Percentiles rank a stretch among this genome's conserved stretches.
Conservation (phyloP, 2,797 vertebrate genomes). For the Octomys mimax region DNA sequence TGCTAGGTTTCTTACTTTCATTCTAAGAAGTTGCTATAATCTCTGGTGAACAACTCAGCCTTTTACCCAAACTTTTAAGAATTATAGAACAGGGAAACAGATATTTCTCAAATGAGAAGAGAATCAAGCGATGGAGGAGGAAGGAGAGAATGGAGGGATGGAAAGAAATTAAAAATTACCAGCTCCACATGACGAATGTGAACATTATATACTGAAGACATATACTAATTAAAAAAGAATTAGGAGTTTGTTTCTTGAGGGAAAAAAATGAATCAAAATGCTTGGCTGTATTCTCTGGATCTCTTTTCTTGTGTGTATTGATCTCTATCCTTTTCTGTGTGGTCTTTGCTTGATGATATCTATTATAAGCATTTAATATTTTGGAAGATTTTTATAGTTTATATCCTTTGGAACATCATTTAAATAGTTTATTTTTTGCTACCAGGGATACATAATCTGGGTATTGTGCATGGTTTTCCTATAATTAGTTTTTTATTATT, state of each 20-base stretch:
- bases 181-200: not conserved
- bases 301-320: not conserved
- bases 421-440: not conserved
- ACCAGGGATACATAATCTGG: not conserved
- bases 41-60: not conserved
- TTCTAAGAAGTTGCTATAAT: not conserved
- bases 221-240: not conserved
- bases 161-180: too few species aligned
- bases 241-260: not conserved
- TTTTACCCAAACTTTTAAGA: not conserved
- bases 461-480: not conserved
- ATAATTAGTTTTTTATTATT: not conserved
- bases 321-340: not conserved
- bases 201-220: not conserved
- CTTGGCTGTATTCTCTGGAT: not conserved
- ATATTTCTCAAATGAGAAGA: too few species aligned
- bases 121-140: too few species aligned
- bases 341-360: not conserved
- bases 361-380: not conserved
- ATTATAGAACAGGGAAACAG: not conserved
- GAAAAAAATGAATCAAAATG: not conserved
- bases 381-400: not conserved
- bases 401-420: not conserved
- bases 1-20: not conserved
- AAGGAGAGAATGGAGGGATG: too few species aligned